Percentiles rank a stretch among this genome's conserved stretches.
phyloP scores from a whole-genome alignment of 2,113 vertebrate genomes.

The Petrocephalus microphthalmus region DNA sequence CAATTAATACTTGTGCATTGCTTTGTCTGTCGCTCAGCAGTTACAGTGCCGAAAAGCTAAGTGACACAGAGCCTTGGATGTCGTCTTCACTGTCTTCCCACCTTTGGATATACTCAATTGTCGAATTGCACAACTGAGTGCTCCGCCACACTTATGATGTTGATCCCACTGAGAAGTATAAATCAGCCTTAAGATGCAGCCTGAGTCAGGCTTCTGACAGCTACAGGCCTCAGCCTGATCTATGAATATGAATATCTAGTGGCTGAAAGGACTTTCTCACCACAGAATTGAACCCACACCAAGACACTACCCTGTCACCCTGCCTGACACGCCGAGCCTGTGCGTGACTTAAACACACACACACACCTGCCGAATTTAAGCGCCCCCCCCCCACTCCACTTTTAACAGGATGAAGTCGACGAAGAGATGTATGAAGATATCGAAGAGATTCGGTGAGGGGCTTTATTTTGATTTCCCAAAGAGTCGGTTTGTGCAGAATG shows the following conservation, averaged over 20 bases:
- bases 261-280: not conserved
- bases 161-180: not conserved
- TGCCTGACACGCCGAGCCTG: not conserved
- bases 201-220: not conserved
- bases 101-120: not conserved
- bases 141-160: not conserved
- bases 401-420: conserved; percentile 63
- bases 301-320: not conserved
- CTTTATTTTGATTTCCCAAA: conserved; percentile 1
- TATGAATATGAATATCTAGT: not conserved
- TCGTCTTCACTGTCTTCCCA: not conserved
- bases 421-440: conserved; percentile 83
- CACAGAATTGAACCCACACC: not conserved
- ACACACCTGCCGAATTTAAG: not conserved
- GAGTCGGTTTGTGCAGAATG: too few species aligned
- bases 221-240: not conserved
- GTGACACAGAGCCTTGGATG: not conserved
- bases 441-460: conserved; percentile 66
- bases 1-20: too few species aligned
- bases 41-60: not conserved
- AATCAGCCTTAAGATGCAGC: not conserved
- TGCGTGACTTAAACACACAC: not conserved
- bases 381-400: not conserved
- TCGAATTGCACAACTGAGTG: not conserved
- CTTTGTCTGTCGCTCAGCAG: not conserved